A percentile compares a stretch with the other conserved stretches of the same genome.
These are phyloP conservation scores for Proterorhinus semilunaris DNA, from an alignment of 2,113 vertebrate species.

Conservation along the genomic window DNA sequence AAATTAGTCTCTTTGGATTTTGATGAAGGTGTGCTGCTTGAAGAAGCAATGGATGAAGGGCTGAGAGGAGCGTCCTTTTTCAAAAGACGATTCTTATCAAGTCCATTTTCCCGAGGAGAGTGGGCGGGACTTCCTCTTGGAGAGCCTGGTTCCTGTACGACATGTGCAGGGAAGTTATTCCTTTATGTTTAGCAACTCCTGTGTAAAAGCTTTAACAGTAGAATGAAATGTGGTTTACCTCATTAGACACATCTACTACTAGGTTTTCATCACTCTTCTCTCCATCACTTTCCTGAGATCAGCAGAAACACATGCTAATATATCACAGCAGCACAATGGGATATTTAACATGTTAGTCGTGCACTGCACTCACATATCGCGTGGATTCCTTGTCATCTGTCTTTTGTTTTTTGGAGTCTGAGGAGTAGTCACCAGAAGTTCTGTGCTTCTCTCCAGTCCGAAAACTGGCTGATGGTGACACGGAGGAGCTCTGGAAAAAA, in stretches of 20 bases:
- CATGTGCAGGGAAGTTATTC: slow-evolving; percentile 6
- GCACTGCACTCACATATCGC: slow-evolving; percentile 82
- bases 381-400: slow-evolving; percentile 90
- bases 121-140: slow-evolving; percentile 90
- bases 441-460: slow-evolving; percentile 91
- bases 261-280: slow-evolving; percentile 94
- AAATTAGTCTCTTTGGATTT: slow-evolving; percentile 93
- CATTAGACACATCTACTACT: slow-evolving; percentile 94
- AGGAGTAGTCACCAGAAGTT: slow-evolving; percentile 88
- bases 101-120: slow-evolving; percentile 90
- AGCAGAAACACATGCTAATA: background rate
- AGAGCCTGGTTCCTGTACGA: slow-evolving; percentile 83
- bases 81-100: slow-evolving; percentile 86
- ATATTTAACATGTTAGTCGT: background rate
- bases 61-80: slow-evolving; percentile 93
- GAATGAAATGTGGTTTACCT: slow-evolving; percentile 73
- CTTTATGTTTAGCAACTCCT: background rate
- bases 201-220: background rate
- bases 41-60: slow-evolving; percentile 91
- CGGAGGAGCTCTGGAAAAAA: slow-evolving; percentile 86
- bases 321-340: background rate
- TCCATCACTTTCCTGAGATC: slow-evolving; percentile 88
- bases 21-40: slow-evolving; percentile 94
- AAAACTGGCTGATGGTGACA: slow-evolving; percentile 94
- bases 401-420: slow-evolving; percentile 97